These are phyloP conservation scores for Salvelinus alpinus DNA, from an alignment of 2,113 vertebrate species.

Conservation along the genomic window DNA sequence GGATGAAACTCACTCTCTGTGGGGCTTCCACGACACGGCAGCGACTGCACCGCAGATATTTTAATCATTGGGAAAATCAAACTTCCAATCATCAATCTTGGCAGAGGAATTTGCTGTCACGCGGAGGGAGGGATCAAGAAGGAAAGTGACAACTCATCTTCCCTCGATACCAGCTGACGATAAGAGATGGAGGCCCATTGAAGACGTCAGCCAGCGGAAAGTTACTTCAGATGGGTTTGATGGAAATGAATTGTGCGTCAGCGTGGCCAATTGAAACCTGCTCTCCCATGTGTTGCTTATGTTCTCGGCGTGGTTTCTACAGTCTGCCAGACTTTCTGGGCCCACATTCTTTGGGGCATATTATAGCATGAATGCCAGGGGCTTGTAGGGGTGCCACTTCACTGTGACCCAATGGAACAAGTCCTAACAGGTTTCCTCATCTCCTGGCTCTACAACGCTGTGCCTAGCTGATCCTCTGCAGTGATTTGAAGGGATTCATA, in stretches of 20 bases:
- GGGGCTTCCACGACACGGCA: slow-evolving; percentile 35
- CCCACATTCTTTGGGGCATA: background rate
- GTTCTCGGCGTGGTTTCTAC: slow-evolving; percentile 2
- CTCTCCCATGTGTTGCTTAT: background rate
- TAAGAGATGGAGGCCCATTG: background rate
- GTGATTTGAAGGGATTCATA: slow-evolving; percentile 41
- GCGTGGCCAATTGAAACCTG: slow-evolving; percentile 1
- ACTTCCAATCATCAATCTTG: slow-evolving; percentile 57
- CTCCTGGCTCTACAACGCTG: slow-evolving; percentile 33
- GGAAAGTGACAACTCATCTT: slow-evolving; percentile 45
- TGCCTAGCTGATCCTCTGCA: slow-evolving; percentile 53
- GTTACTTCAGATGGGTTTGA: background rate
- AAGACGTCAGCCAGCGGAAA: background rate
- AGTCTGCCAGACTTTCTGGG: background rate
- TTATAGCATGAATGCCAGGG: background rate
- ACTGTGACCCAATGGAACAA: slow-evolving; percentile 21
- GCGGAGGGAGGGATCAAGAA: slow-evolving; percentile 44
- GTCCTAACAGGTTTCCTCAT: slow-evolving; percentile 15
- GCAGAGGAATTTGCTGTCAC: slow-evolving; percentile 44
- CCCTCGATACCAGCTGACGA: slow-evolving; percentile 4
- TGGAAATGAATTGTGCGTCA: background rate
- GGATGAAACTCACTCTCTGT: slow-evolving; percentile 18
- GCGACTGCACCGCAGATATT: slow-evolving; percentile 33
- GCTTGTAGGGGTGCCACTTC: background rate
- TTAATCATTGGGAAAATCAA: slow-evolving; percentile 62